Evolutionary conservation across 1,140 invertebrate genomes (phyloP), one percentile per base, ranked within the genome.

Genomic region (Phortica variegata): DNA sequence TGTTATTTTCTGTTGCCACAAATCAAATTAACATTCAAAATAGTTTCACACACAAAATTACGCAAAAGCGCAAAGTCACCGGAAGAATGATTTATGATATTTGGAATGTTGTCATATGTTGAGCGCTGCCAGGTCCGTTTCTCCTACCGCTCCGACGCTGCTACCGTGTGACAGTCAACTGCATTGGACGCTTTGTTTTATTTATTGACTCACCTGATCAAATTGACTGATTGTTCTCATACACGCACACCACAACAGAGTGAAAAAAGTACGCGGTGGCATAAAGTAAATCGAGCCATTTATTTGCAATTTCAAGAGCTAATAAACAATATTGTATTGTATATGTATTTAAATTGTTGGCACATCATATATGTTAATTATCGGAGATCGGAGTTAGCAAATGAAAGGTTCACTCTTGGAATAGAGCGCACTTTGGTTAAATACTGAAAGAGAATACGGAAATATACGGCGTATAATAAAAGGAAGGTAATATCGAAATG

Each of bases 161-260:
- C 47, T 56, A 52, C 45, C 49, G 46, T 50, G 52, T 40, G 51
- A 31, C 38, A 49, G 49, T 20, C 52, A 44, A 53, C 42, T 47
- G 48, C 6, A 23, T 26, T 37, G 20, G 16, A 18, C 19, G 13
- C 32, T 17, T 31, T 31, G 40, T 41, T 53, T 65, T 70, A 70
- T 70, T 70, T 70, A 70, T 71, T 70, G 66, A 70, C 66, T 66
- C 54, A 60, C 52, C 52, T 57, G 61, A 70, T 62, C 57, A 61
- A 60, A 48, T 60, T 71, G 65, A 70, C 66, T 62, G 66, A 70
- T 71, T 70, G 70, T 58, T 53, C 41, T 53, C 49, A 58, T 60
- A 50, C 65, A 70, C 71, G 65, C 66, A 59, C 56, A 26, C 21
- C 23, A 20, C 29, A 12, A 18, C 26, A 15, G 33, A n/a, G n/a